Evolutionary conservation across 2,797 vertebrate species (phyloP).

Genomic region (Neosilurus mollespiculum): DNA sequence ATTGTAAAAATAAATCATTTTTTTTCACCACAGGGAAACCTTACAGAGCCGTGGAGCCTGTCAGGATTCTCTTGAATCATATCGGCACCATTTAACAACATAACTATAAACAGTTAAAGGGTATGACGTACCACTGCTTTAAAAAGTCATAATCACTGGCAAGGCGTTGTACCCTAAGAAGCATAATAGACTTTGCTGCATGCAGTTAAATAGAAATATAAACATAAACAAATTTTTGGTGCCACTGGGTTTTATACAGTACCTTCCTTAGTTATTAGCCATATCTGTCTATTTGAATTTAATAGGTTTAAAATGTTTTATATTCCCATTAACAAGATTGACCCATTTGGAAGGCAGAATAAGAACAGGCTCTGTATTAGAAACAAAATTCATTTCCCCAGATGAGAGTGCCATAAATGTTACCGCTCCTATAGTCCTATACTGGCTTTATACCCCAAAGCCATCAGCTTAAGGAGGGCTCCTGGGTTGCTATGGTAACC

Average conservation of each 20-base stretch:
- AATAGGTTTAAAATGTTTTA: neutral
- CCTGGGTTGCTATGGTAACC: slow-evolving; percentile 46
- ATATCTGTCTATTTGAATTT: neutral
- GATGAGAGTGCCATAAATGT: neutral
- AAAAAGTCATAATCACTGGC: neutral
- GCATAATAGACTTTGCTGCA: neutral
- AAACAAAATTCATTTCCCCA: neutral
- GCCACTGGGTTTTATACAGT: neutral
- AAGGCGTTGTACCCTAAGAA: neutral
- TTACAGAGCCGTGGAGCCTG: too few relatives aligned
- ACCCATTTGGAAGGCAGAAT: neutral
- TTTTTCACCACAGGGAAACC: neutral
- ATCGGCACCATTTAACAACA: neutral
- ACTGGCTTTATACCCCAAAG: slow-evolving; percentile 6
- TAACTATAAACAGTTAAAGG: neutral
- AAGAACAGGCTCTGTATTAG: neutral
- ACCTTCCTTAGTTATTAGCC: neutral
- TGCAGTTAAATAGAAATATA: neutral
- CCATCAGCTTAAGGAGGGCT: slow-evolving; percentile 31
- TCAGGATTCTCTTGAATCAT: too few relatives aligned
- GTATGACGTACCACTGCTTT: neutral
- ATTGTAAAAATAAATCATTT: neutral
- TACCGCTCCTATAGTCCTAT: slow-evolving; percentile 16
- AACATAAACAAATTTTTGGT: neutral
- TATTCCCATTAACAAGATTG: neutral